Evolutionary conservation across 2,797 vertebrate genomes (phyloP).

Genomic region (Allobates femoralis): DNA sequence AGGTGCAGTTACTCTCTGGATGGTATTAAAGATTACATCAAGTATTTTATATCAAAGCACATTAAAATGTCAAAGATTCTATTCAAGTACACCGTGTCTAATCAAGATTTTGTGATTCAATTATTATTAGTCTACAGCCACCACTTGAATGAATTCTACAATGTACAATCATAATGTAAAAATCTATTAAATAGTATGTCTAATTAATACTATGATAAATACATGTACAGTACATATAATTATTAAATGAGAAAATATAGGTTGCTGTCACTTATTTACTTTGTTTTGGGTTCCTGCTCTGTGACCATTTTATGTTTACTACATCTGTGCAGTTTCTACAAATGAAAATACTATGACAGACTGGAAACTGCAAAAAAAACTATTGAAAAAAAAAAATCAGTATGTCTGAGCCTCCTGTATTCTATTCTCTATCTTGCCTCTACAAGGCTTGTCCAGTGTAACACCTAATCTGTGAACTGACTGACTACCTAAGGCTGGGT

Average conservation of each 20-base stretch:
- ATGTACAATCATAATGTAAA: neutral
- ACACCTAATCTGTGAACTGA: no score
- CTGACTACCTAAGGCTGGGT: no score
- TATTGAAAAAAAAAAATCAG: neutral
- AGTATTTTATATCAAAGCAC: constrained; percentile 3
- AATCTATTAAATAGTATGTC: neutral
- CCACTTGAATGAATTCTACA: neutral
- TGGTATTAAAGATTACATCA: constrained; percentile 2
- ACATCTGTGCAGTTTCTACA: neutral
- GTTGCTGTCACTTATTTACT: neutral
- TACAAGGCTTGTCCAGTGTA: no score
- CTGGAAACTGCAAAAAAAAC: neutral
- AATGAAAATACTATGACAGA: neutral
- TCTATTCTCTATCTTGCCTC: no score
- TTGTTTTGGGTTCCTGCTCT: no score
- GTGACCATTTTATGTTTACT: no score
- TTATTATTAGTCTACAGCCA: neutral
- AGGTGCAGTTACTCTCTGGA: neutral
- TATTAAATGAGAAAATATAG: neutral
- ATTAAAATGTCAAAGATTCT: neutral
- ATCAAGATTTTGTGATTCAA: neutral
- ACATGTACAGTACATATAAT: neutral
- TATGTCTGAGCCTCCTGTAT: no score
- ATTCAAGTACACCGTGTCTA: neutral
- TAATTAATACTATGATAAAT: neutral